Percentiles rank a stretch among this genome's conserved stretches.
Evolutionary conservation across 2,113 vertebrate species (phyloP).

Genomic region (Coreoperca whiteheadi): DNA sequence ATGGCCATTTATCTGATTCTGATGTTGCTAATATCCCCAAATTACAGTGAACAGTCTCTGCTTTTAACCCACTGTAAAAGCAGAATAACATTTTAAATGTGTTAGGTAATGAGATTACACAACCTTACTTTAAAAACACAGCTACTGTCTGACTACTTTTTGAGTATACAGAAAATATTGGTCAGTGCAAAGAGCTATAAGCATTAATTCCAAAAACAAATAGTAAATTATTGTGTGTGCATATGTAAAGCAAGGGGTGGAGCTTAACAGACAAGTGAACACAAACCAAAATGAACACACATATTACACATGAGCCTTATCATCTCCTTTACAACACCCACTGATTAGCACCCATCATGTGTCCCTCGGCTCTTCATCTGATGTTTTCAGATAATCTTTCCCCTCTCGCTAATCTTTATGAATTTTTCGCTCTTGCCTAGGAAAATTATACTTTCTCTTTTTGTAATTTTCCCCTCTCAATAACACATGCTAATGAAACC

Average conservation of each 20-base stretch:
- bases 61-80: constrained; percentile 14
- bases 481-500: constrained; percentile 29
- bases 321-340: not conserved
- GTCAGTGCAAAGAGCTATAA: not conserved
- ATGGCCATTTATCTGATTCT: not conserved
- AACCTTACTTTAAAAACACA: constrained; percentile 24
- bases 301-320: not conserved
- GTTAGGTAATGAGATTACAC: constrained; percentile 37
- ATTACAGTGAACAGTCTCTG: constrained; percentile 11
- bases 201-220: not conserved
- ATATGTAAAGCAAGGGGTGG: not conserved
- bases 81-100: not conserved
- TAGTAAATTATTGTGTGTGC: not conserved
- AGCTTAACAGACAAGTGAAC: not conserved
- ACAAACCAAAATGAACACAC: not conserved
- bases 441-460: constrained; percentile 35
- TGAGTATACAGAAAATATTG: not conserved
- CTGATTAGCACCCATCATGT: constrained; percentile 9
- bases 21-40: not conserved
- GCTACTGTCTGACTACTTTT: not conserved
- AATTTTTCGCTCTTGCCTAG: not conserved
- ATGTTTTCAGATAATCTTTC: constrained; percentile 21
- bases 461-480: constrained; percentile 10
- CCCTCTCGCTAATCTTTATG: constrained; percentile 15
- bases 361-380: not conserved